Percentiles rank a stretch among this genome's conserved stretches.
These are phyloP conservation scores for Neopelma chrysocephalum DNA, from an alignment of 2,797 vertebrate genomes.

Conservation along the genomic window DNA sequence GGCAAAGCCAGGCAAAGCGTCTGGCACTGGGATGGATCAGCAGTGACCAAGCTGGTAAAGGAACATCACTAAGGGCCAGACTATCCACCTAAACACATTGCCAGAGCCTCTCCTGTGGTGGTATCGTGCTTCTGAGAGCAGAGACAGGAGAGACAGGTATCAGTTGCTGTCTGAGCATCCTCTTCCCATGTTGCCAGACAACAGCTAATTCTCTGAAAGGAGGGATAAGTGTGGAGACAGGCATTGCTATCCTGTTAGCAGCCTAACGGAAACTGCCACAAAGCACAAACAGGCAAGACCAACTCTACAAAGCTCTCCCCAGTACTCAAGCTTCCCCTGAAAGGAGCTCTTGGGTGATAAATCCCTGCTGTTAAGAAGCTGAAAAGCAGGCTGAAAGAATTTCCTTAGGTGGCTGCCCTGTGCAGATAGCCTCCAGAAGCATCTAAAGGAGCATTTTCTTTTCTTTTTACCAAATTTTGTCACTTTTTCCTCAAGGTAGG, in stretches of 20 bases:
- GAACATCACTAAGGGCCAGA: neutral
- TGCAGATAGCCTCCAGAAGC: neutral
- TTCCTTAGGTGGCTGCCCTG: neutral
- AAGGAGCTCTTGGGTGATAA: neutral
- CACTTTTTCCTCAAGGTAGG: neutral
- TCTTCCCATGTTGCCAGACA: neutral
- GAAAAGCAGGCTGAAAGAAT: neutral
- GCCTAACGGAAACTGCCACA: neutral
- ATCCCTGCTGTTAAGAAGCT: neutral
- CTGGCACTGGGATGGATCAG: rapidly evolving
- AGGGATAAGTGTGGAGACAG: neutral
- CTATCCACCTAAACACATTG: neutral
- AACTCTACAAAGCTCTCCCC: neutral
- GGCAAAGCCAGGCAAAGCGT: neutral
- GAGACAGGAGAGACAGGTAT: neutral
- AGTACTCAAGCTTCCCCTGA: neutral
- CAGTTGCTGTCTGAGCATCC: neutral
- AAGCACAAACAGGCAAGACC: neutral
- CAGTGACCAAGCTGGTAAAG: neutral
- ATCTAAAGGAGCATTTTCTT: neutral
- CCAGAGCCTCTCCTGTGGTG: neutral
- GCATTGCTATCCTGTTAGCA: neutral
- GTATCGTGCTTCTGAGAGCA: neutral
- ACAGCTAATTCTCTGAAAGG: neutral
- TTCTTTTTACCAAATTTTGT: neutral